Evolutionary conservation across 2,113 vertebrate species (phyloP), one percentile per base, ranked within the genome.

Genomic region (Python bivittatus): DNA sequence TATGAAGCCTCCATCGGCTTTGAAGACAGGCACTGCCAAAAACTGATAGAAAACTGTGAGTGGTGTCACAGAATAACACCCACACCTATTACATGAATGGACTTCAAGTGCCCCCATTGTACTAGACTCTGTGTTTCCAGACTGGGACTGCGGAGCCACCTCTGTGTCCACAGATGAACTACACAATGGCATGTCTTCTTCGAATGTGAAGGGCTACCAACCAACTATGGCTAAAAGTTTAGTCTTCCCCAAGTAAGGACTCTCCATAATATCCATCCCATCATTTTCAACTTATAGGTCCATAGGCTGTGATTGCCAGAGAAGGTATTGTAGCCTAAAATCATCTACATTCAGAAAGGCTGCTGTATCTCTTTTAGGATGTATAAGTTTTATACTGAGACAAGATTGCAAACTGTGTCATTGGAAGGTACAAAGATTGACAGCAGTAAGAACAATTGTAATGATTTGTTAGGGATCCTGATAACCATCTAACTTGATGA

Each of bases 181-280:
- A n/a, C n/a, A n/a, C n/a, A n/a, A n/a, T n/a, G n/a, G n/a, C n/a
- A n/a, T n/a, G n/a, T n/a, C n/a, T n/a, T n/a, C n/a, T n/a, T n/a
- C n/a, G n/a, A n/a, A n/a, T n/a, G n/a, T n/a, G n/a, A n/a, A n/a
- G n/a, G n/a, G n/a, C n/a, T n/a, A n/a, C n/a, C n/a, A n/a, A n/a
- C n/a, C n/a, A n/a, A n/a, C n/a, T n/a, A n/a, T 90, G 1, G 38
- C 93, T 86, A 61, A 94, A 91, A 89, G 48, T 20, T 44, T 10
- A 90, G 93, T 88, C 54, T 84, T 84, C 12, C 48, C 54, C 60
- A 72, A 92, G 15, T 4, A 15, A n/a, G 12, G 11, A n/a, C 4
- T 68, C 61, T 68, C n/a, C 61, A n/a, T 68, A n/a, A n/a, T 68
- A 15, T 15, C 61, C n/a, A 29, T 68, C 4, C 29, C 13, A 11